Evolutionary conservation across 2,113 vertebrate genomes (phyloP), one percentile per base, ranked within the genome.

Genomic region (Malurus elegans): DNA sequence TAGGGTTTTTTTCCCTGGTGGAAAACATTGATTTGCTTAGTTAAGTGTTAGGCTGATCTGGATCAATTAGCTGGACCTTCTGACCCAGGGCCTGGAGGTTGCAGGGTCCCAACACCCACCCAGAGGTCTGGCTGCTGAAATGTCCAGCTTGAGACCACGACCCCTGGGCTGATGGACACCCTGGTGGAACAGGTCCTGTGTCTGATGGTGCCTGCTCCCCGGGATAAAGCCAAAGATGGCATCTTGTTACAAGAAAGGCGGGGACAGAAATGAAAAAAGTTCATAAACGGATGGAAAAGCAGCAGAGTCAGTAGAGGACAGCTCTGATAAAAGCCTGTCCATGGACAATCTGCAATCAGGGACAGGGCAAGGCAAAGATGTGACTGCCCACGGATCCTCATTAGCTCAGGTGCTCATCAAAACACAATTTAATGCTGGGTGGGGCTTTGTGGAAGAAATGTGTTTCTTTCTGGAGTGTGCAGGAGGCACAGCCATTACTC

Each of bases 81-180:
- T 82, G 74, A 48, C 8, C 36, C 32, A 16, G 12, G 29, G 13
- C 18, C 36, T 34, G 50, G 13, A 60, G 34, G 40, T 4, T 65
- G 8, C 4, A 0, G 11, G 53, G 29, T 24, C 2, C 38, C 5
- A 6, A 8, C 76, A 60, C 6, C 12, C 34, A 7, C 10, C 15
- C 71, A 25, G 38, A 56, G 34, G 28, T 34, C 34, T 86, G 79
- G 31, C 70, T 82, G 71, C 14, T 14, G 42, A 72, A 28, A 4
- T 58, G 54, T 29, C 73, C 2, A 2, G 15, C 5, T 42, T 44
- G 17, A 51, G 51, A 18, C 60, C 1, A 1, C 4, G 25, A 14
- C 12, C n/a, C 50, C 44, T 20, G 81, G 32, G 54, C 40, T 80
- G 13, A 3, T 40, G 80, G 80, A 17, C 15, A n/a, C 45, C 29